phyloP scores from a whole-genome alignment of 2,888 invertebrate species.

The Allophyes oxyacanthae region DNA sequence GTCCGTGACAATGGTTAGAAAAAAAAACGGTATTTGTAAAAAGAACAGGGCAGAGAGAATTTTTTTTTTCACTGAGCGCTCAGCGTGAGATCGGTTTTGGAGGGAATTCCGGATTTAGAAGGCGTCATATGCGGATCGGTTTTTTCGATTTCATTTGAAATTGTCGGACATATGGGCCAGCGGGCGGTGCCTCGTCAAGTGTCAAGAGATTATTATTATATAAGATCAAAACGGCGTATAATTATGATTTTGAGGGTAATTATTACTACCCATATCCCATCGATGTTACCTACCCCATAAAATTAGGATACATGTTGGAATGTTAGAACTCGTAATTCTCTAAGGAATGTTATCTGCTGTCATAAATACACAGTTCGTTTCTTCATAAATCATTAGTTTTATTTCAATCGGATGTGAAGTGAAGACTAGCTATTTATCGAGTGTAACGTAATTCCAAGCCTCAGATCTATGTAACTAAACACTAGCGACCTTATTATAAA shows the following conservation, averaged over 20 bases:
- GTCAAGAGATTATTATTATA: conserved; percentile 52
- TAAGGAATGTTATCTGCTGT: too few relatives aligned
- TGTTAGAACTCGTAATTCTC: neutral
- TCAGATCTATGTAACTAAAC: too few relatives aligned
- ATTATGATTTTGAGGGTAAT: conserved; percentile 47
- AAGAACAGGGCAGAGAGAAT: conserved; percentile 69
- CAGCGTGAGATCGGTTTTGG: conserved; percentile 88
- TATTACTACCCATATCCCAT: too few relatives aligned
- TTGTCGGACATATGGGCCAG: conserved; percentile 56
- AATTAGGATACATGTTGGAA: conserved; percentile 3
- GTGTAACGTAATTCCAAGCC: too few relatives aligned
- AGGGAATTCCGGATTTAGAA: conserved; percentile 85
- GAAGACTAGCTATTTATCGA: too few relatives aligned
- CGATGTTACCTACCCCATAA: too few relatives aligned
- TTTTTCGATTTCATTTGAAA: conserved; percentile 66
- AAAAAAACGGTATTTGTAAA: conserved; percentile 78
- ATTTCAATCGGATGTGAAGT: too few relatives aligned
- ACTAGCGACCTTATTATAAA: too few relatives aligned
- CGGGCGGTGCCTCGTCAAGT: conserved; percentile 58
- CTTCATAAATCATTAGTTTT: too few relatives aligned
- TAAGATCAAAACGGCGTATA: conserved; percentile 33
- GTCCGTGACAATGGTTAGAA: conserved; percentile 66
- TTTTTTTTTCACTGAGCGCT: conserved; percentile 74
- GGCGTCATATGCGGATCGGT: conserved; percentile 82
- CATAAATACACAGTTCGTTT: too few relatives aligned